These are phyloP conservation scores for Acronicta psi DNA, from an alignment of 2,888 invertebrate species.

Conservation along the genomic window DNA sequence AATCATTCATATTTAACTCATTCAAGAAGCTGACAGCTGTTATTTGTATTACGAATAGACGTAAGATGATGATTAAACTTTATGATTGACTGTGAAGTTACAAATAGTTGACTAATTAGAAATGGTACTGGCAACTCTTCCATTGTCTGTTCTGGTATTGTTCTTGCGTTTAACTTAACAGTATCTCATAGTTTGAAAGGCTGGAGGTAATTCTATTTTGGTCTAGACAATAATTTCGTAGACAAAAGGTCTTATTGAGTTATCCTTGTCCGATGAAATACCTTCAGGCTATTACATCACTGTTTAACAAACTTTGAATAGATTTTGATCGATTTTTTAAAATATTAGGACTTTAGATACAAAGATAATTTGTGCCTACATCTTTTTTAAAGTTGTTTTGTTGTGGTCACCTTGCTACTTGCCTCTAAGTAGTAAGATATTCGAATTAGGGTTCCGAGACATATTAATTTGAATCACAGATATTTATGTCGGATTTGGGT, in stretches of 20 bases:
- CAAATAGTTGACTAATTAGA: conserved; percentile 22
- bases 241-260: conserved; percentile 8
- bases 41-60: no score
- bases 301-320: not conserved
- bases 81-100: conserved; percentile 1
- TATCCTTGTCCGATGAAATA: not conserved
- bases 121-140: conserved; percentile 14
- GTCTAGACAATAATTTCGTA: conserved; percentile 4
- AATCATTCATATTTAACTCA: not conserved
- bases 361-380: no score
- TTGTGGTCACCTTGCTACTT: no score
- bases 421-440: no score
- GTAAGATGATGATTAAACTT: not conserved
- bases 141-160: conserved; percentile 14
- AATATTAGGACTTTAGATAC: not conserved
- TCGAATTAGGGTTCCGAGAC: no score
- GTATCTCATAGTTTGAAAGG: conserved; percentile 1
- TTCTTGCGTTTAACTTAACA: conserved; percentile 12
- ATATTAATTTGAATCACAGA: no score
- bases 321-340: not conserved
- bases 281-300: not conserved
- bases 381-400: no score
- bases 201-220: not conserved
- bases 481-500: no score
- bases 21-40: no score